Conservation (phyloP, 2,797 vertebrate genomes). For the Antrozous pallidus region DNA sequence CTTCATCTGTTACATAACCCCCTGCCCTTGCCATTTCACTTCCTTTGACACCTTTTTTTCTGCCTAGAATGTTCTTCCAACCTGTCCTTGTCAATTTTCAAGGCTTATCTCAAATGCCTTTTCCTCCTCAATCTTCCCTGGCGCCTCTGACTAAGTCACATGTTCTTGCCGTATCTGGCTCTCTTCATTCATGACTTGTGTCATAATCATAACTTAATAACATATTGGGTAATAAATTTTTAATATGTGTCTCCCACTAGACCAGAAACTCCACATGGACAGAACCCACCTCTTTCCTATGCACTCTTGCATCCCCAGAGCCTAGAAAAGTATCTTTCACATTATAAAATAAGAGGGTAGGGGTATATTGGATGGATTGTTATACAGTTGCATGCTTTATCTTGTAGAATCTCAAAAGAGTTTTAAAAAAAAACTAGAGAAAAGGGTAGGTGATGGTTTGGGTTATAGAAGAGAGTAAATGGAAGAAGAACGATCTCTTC, state of each 20-base stretch:
- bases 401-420: background rate
- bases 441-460: background rate
- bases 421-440: background rate
- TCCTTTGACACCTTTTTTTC: background rate
- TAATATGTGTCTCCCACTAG: background rate
- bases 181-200: background rate
- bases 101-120: background rate
- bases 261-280: background rate
- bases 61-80: background rate
- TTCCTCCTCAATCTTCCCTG: background rate
- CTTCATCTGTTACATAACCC: background rate
- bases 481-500: background rate
- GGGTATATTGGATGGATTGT: background rate
- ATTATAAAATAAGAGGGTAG: background rate
- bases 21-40: background rate
- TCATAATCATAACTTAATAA: background rate
- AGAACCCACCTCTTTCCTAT: background rate
- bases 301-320: background rate
- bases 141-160: background rate
- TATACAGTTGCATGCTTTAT: background rate
- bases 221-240: background rate
- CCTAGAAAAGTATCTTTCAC: background rate
- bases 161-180: background rate
- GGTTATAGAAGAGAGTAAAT: background rate
- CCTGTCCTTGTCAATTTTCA: background rate